Percentiles rank a stretch among this genome's conserved stretches.
Evolutionary conservation across 2,113 vertebrate species (phyloP).

Genomic region (Gnathonemus echidnorhynchus): DNA sequence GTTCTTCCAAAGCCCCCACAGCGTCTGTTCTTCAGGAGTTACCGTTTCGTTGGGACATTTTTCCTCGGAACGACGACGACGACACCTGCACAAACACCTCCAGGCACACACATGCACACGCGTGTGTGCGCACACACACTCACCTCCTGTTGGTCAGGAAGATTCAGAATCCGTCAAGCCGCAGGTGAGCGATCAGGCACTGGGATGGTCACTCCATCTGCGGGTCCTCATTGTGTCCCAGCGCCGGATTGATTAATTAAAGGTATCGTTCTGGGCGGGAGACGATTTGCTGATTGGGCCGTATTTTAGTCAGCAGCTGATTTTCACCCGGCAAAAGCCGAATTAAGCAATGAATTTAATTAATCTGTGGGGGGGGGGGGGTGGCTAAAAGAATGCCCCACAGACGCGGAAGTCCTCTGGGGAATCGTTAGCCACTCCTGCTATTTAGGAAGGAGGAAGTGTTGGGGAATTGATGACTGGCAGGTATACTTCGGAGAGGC

Average conservation of each 20-base stretch:
- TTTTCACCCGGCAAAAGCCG: background rate
- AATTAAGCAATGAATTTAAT: constrained; percentile 9
- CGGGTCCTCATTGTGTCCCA: background rate
- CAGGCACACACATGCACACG: background rate
- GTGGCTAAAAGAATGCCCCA: background rate
- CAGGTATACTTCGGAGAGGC: background rate
- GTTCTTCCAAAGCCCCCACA: background rate
- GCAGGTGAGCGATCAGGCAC: background rate
- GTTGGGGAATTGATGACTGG: background rate
- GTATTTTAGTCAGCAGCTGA: background rate
- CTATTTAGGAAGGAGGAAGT: background rate
- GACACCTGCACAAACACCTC: background rate
- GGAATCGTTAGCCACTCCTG: background rate
- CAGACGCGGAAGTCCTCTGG: background rate
- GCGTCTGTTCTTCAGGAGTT: background rate
- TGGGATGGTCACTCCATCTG: background rate
- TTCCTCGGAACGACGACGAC: background rate
- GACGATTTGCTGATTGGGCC: constrained; percentile 2
- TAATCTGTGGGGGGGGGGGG: background rate
- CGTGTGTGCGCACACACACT: background rate
- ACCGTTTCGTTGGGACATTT: background rate
- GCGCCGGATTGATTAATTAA: constrained; percentile 2
- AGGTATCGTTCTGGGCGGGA: background rate
- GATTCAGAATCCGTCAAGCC: background rate
- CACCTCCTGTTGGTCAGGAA: background rate